Conservation (phyloP, 2,113 vertebrate species). For the Heterotis niloticus region DNA sequence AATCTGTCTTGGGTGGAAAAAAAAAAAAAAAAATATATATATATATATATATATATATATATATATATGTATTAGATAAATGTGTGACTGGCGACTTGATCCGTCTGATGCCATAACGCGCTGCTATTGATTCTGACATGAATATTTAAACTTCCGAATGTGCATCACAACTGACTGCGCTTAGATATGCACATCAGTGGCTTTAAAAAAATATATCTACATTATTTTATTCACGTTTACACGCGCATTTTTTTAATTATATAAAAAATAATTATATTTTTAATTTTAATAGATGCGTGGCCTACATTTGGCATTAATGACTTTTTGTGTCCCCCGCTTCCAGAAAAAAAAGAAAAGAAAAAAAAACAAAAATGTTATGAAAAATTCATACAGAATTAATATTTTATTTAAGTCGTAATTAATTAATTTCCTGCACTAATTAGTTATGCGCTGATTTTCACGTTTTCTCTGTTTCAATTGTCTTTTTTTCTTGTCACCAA, state of each 20-base stretch:
- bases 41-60: no score
- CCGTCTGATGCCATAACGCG: not conserved
- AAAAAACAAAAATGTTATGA: not conserved
- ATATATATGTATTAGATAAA: no score
- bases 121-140: not conserved
- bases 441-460: not conserved
- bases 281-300: not conserved
- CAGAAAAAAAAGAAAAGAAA: no score
- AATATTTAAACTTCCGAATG: not conserved
- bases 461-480: slow-evolving; percentile 6
- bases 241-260: not conserved
- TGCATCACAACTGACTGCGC: not conserved
- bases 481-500: slow-evolving; percentile 58
- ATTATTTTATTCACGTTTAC: not conserved
- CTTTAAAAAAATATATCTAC: not conserved
- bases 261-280: slow-evolving; percentile 7
- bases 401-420: slow-evolving; percentile 1
- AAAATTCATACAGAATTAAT: not conserved
- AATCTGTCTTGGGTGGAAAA: slow-evolving; percentile 12
- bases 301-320: no score
- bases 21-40: not conserved
- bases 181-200: not conserved
- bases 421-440: not conserved
- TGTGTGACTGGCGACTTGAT: no score
- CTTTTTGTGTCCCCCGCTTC: no score